Conservation (phyloP, 2,113 vertebrate genomes). For the Saimiri boliviensis region DNA sequence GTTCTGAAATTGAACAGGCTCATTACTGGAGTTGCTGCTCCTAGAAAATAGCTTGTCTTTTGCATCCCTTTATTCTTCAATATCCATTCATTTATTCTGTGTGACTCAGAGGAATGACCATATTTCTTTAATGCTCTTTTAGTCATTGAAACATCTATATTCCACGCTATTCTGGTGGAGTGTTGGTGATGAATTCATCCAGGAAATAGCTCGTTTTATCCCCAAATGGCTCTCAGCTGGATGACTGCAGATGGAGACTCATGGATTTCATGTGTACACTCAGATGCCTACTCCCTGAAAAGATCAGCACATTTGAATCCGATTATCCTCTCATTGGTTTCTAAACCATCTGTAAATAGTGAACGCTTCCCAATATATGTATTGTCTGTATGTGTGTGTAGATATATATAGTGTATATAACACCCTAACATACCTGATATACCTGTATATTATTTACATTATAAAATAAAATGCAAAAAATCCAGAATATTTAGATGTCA, state of each 20-base stretch:
- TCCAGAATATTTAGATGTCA: not conserved
- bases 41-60: slow-evolving; percentile 20
- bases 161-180: slow-evolving; percentile 64
- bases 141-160: slow-evolving; percentile 53
- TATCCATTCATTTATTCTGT: not conserved
- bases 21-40: not conserved
- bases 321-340: not conserved
- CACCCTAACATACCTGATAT: not conserved
- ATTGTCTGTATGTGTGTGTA: not conserved
- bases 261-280: not conserved
- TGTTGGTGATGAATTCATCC: slow-evolving; percentile 59
- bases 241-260: slow-evolving; percentile 27
- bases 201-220: slow-evolving; percentile 57
- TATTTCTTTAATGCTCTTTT: slow-evolving; percentile 57
- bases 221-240: slow-evolving; percentile 62
- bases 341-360: not conserved
- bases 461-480: not conserved
- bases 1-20: not conserved
- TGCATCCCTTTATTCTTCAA: slow-evolving; percentile 16
- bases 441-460: not conserved
- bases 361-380: not conserved
- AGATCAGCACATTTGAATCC: not conserved
- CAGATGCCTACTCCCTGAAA: not conserved
- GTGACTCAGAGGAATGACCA: slow-evolving; percentile 49
- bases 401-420: not conserved